These are phyloP conservation scores for Encarsia formosa DNA, from an alignment of 2,888 invertebrate species.

Conservation along the genomic window DNA sequence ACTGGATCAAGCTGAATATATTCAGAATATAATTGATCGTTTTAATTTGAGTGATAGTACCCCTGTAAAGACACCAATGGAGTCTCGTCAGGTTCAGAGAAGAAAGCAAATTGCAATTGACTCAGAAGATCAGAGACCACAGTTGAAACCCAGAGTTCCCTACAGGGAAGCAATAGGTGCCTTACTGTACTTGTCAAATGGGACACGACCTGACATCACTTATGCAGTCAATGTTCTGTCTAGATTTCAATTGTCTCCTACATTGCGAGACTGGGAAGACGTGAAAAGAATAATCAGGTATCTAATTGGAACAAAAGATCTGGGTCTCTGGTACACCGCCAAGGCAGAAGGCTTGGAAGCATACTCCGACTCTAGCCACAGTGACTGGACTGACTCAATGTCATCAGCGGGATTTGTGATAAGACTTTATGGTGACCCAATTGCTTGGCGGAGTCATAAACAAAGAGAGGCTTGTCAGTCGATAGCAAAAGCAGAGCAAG, in stretches of 20 bases:
- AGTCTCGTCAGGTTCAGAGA: not conserved
- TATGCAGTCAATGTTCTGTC: conserved; percentile 22
- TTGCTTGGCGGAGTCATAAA: no score
- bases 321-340: no score
- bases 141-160: not conserved
- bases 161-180: conserved; percentile 31
- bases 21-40: not conserved
- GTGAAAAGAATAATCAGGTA: conserved; percentile 20
- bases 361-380: no score
- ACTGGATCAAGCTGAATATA: not conserved
- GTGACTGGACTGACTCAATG: no score
- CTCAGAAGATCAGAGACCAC: not conserved
- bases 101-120: not conserved
- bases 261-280: conserved; percentile 18
- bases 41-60: not conserved
- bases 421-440: no score
- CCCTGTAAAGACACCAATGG: not conserved
- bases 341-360: no score
- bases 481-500: no score
- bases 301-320: no score
- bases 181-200: conserved; percentile 28
- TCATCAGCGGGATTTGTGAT: no score
- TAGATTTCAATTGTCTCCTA: conserved; percentile 19
- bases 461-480: no score
- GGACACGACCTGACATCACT: conserved; percentile 23